Percentiles rank a stretch among this genome's conserved stretches.
phyloP scores from a whole-genome alignment of 2,797 vertebrate genomes.

The Megaceryle alcyon region DNA sequence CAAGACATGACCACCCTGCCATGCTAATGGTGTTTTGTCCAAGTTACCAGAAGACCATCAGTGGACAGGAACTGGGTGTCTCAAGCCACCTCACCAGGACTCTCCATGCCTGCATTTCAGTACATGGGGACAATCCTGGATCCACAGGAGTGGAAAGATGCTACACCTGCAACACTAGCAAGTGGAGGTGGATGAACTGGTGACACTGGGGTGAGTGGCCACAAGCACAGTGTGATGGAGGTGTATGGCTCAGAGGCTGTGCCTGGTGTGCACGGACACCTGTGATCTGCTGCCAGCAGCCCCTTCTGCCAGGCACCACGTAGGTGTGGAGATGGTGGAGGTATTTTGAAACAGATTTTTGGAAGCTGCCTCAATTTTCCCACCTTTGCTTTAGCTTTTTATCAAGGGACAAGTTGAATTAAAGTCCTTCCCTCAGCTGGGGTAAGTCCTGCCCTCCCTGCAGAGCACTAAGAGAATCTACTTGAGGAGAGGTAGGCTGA shows the following conservation, averaged over 20 bases:
- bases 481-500: neutral
- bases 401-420: neutral
- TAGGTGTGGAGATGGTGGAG: neutral
- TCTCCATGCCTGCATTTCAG: neutral
- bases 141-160: neutral
- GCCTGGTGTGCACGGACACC: neutral
- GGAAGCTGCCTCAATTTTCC: neutral
- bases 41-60: neutral
- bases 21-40: neutral
- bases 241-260: accelerated
- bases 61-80: neutral
- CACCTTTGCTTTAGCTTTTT: neutral
- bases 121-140: neutral
- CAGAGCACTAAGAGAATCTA: neutral
- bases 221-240: neutral
- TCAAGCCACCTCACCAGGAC: neutral
- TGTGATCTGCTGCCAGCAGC: neutral
- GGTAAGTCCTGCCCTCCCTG: neutral
- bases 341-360: neutral
- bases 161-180: neutral
- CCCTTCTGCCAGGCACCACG: neutral
- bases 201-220: neutral
- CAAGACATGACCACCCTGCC: accelerated
- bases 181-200: neutral
- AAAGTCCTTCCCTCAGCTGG: neutral